Base-by-base conservation (phyloP, 2,888 invertebrate species). In the Chaitophorus viminalis region DNA sequence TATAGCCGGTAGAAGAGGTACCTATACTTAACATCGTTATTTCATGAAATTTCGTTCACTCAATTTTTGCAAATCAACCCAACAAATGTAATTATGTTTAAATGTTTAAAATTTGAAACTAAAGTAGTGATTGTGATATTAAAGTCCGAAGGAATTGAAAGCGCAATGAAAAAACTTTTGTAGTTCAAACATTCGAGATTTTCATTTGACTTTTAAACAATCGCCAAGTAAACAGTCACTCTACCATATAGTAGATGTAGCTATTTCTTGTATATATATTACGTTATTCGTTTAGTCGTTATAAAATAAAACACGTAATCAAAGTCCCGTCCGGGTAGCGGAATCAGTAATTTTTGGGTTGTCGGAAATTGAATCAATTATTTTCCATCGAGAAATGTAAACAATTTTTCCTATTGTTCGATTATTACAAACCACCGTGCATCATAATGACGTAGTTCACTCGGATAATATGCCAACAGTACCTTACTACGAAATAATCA, bases 201-300 rank as follows among this genome's bases (percentile, higher is more conserved):
- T 72, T 81, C 65, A 81, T 81, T 81, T 81, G 79, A 81, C 79
- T 81, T 81, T 81, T 81, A 81, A 81, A 81, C 79, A 81, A 81
- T 81, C 68, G 29, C 21, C 65, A 39, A 81, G 79, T 81, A 81
- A 81, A 81, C 39, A 81, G 79, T 39, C 65, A 81, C 29, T 65
- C n/a, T 65, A 39, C 65, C 79, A 39, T 68, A 18, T 21, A 65
- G 29, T 21, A 29, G 18, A 81, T 81, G 39, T 68, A 39, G 21
- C 11, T 9, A 18, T 65, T 65, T 25, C 33, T 25, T 60, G 6
- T 60, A 60, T 60, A 60, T 6, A 21, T 21, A 60, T 81, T 81
- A 68, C 39, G 60, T 65, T 65, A 18, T 79, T 65, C 29, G 79
- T 81, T 81, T 81, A 81, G 36, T 36, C 60, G 33, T 77, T 60